Evolutionary conservation across 1,140 invertebrate genomes (phyloP), one percentile per base, ranked within the genome.

Genomic region (Pseudomyrmex flavicornis): DNA sequence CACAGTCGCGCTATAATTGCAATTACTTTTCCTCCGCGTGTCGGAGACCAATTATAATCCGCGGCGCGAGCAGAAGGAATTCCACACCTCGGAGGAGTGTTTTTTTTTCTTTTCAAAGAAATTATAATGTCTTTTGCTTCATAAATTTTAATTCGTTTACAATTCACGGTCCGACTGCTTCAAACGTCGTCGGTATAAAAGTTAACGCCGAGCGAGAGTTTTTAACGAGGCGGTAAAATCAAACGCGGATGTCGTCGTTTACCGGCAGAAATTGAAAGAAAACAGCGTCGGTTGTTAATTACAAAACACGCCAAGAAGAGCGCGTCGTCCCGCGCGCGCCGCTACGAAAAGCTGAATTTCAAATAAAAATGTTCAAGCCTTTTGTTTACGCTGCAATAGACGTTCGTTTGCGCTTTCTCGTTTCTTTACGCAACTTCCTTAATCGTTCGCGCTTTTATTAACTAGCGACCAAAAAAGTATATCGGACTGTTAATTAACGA

Each of bases 211-310:
- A 1, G 20, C 15, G 63, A 46, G 35, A 10, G 35, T 59, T 70
- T 58, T 48, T 79, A 79, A 79, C 65, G 44, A 80, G 54, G 44
- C 8, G 22, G 26, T 58, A 48, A 79, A 79, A 79, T 15, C 17
- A 26, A 50, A 48, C 17, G 35, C 63, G n/a, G 35, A 48, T 59
- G n/a, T 15, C 52, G 15, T 10, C 76, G 12, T 59, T 59, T 70
- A 70, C 17, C 12, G 20, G 15, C 2, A 35, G 65, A 69, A 79
- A 70, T 79, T 79, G 65, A 70, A 79, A 66, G 65, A 72, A 59
- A 70, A 61, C 35, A 35, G 1, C 50, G 54, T 35, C 20, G 44
- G 10, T 26, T 69, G 76, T 59, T 70, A 70, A 79, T 79, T 79
- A 70, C 35, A 26, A 26, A 10, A 48, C 1, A 26, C 35, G 20